phyloP scores from a whole-genome alignment of 2,888 invertebrate genomes.

The Amphipyra berbera region DNA sequence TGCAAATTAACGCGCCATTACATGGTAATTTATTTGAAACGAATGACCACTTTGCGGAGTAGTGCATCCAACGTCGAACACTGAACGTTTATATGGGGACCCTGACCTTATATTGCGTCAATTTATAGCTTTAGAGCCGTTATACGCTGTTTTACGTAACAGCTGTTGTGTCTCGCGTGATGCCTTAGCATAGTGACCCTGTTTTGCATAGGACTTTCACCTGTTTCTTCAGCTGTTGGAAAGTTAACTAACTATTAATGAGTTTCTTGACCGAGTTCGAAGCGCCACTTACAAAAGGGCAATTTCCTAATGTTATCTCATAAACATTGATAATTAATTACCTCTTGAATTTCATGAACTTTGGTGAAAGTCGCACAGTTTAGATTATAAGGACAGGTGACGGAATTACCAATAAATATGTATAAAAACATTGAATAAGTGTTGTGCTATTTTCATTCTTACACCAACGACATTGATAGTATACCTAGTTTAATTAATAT shows the following conservation, averaged over 20 bases:
- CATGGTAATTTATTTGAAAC: slow-evolving; percentile 90
- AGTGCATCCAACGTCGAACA: slow-evolving; percentile 84
- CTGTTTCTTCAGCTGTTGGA: slow-evolving; percentile 69
- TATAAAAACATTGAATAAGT: background rate
- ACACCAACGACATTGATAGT: background rate
- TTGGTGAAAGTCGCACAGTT: slow-evolving; percentile 7
- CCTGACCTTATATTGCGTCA: slow-evolving; percentile 89
- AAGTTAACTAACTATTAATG: slow-evolving; percentile 61
- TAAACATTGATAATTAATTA: slow-evolving; percentile 43
- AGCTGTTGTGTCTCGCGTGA: slow-evolving; percentile 81
- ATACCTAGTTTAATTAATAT: background rate
- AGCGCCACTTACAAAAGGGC: slow-evolving; percentile 35
- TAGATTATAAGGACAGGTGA: background rate
- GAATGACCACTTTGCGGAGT: slow-evolving; percentile 90
- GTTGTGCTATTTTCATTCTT: background rate
- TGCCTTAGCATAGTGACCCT: slow-evolving; percentile 78
- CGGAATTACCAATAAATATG: slow-evolving; percentile 24
- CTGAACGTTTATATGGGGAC: slow-evolving; percentile 87
- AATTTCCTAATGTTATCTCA: slow-evolving; percentile 40
- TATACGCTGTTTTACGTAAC: slow-evolving; percentile 86
- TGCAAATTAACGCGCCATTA: slow-evolving; percentile 89
- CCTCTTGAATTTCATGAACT: slow-evolving; percentile 40
- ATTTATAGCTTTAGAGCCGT: slow-evolving; percentile 87
- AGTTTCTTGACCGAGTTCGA: slow-evolving; percentile 52
- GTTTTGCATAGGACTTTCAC: slow-evolving; percentile 83